A percentile compares a stretch with the other conserved stretches of the same genome.
These are phyloP conservation scores for Drosophila sulfurigaster DNA, from an alignment of 1,140 invertebrate genomes.

Conservation along the genomic window DNA sequence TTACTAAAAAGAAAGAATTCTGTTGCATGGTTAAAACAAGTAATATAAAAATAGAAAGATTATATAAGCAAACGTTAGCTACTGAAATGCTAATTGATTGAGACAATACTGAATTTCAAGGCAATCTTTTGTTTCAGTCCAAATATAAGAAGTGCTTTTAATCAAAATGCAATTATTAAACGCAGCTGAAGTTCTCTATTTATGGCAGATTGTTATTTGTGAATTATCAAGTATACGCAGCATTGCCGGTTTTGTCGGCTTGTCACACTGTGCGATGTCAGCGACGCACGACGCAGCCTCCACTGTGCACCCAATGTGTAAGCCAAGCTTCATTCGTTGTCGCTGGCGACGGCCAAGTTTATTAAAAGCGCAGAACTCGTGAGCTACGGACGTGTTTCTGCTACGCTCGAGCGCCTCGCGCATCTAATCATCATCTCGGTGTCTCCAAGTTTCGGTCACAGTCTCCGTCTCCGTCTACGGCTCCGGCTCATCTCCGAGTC, in stretches of 20 bases:
- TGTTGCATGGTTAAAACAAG: too few species aligned
- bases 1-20: too few species aligned
- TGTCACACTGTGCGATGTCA: conserved; percentile 4
- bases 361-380: conserved; percentile 81
- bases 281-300: neutral
- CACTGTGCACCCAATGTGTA: conserved; percentile 29
- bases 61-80: too few species aligned
- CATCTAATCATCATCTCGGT: conserved; percentile 44
- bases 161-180: too few species aligned
- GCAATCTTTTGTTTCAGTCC: too few species aligned
- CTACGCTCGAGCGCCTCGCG: conserved; percentile 69
- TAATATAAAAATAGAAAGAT: too few species aligned
- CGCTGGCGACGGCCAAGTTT: conserved; percentile 64
- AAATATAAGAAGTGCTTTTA: too few species aligned
- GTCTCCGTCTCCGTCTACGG: conserved; percentile 30
- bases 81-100: too few species aligned
- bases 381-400: conserved; percentile 77
- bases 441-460: conserved; percentile 14
- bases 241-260: neutral
- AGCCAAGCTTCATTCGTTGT: conserved; percentile 66
- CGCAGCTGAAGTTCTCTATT: neutral
- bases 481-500: conserved; percentile 4
- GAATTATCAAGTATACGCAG: neutral
- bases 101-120: too few species aligned
- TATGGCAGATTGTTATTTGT: too few species aligned